phyloP scores from a whole-genome alignment of 2,888 invertebrate species.

The Chloroclystis v-ata region DNA sequence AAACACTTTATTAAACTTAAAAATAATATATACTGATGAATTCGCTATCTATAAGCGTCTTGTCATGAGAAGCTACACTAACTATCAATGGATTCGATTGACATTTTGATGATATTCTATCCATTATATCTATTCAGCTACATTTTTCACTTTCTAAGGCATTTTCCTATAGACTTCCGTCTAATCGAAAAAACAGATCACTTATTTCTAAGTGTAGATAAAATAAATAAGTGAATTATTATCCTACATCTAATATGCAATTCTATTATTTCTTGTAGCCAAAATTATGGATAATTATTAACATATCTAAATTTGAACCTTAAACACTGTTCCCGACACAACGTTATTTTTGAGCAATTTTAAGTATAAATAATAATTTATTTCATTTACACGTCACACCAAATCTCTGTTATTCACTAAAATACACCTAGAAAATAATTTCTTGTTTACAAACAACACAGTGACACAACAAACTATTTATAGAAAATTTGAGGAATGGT shows the following conservation, averaged over 20 bases:
- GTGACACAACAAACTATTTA: conserved; percentile 13
- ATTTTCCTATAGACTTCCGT: not conserved
- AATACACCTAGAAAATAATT: conserved; percentile 18
- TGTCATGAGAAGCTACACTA: not conserved
- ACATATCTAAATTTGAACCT: conserved; percentile 15
- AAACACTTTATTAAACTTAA: too few species aligned
- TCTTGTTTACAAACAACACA: conserved; percentile 14
- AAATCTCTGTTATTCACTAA: conserved; percentile 11
- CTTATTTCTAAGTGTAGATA: too few species aligned
- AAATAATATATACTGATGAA: too few species aligned
- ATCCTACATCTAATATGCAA: not conserved
- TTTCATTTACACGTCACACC: conserved; percentile 13
- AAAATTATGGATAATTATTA: not conserved
- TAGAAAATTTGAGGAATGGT: conserved; percentile 19
- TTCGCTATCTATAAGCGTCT: not conserved
- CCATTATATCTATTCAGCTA: not conserved
- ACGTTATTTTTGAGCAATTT: conserved; percentile 30
- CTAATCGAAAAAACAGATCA: not conserved
- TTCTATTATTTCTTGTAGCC: conserved; percentile 9
- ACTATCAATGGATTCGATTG: not conserved
- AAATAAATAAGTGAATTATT: not conserved
- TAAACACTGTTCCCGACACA: conserved; percentile 24
- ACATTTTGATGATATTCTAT: too few species aligned
- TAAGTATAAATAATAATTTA: conserved; percentile 21
- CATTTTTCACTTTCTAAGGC: not conserved